A percentile compares a stretch with the other conserved stretches of the same genome.
phyloP scores from a whole-genome alignment of 1,140 invertebrate genomes.

The Cardiocondyla obscurior region DNA sequence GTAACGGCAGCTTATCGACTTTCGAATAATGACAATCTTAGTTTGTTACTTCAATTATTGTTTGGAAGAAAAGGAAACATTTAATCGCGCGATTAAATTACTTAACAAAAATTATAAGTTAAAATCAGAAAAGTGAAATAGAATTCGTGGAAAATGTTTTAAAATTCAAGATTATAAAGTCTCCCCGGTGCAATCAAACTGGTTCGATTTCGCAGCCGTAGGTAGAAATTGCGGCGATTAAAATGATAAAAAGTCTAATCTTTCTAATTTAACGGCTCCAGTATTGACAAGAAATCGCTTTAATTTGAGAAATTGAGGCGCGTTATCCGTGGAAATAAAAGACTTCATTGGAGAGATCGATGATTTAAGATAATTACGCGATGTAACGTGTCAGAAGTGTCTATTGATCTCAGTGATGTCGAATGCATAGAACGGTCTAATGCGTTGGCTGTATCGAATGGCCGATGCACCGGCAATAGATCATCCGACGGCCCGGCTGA shows the following conservation, averaged over 20 bases:
- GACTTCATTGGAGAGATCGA: constrained; percentile 14
- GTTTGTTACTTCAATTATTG: constrained; percentile 28
- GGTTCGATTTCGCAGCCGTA: neutral
- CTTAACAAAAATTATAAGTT: neutral
- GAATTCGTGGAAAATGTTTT: neutral
- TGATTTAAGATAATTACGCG: constrained; percentile 63
- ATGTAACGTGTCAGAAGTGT: constrained; percentile 57
- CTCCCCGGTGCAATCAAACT: neutral
- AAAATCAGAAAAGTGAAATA: constrained; percentile 3
- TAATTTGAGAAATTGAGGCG: constrained; percentile 23
- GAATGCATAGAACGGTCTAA: constrained; percentile 54
- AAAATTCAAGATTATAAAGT: neutral
- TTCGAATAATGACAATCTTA: constrained; percentile 44
- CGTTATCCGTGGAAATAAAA: constrained; percentile 42
- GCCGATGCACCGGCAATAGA: constrained; percentile 50
- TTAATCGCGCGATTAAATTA: neutral
- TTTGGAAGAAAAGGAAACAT: constrained; percentile 15
- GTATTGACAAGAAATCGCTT: neutral
- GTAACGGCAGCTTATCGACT: constrained; percentile 43
- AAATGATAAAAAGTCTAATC: neutral
- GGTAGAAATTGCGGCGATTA: neutral
- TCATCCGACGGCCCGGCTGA: constrained; percentile 40
- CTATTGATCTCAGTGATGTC: constrained; percentile 57
- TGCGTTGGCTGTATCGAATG: constrained; percentile 51
- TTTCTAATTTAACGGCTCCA: neutral